Conservation (phyloP, 2,888 invertebrate species). For the Tipula unca region DNA sequence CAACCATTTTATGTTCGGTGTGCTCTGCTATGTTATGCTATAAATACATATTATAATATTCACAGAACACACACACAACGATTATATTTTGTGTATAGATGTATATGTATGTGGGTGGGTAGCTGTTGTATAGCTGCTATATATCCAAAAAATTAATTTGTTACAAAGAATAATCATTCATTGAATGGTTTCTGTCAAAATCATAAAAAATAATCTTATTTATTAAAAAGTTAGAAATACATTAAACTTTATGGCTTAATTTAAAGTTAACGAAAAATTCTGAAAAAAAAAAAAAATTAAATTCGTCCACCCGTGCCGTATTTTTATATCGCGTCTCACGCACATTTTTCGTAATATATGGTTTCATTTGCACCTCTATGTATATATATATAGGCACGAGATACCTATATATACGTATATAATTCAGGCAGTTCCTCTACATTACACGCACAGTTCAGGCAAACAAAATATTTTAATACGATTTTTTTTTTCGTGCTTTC, state of each 20-base stretch:
- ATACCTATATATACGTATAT: background rate
- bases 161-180: slow-evolving; percentile 14
- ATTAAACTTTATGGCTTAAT: background rate
- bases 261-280: background rate
- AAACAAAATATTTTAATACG: background rate
- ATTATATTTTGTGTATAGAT: background rate
- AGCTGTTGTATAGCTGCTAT: background rate
- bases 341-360: no score
- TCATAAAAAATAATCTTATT: slow-evolving; percentile 4
- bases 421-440: background rate
- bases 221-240: background rate
- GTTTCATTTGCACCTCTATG: background rate
- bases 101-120: no score
- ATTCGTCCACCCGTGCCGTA: background rate
- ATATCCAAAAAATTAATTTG: background rate
- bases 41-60: no score
- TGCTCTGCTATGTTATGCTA: background rate
- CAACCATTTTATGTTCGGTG: background rate
- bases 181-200: slow-evolving; percentile 14
- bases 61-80: background rate
- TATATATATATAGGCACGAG: background rate
- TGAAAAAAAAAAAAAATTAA: background rate
- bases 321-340: background rate
- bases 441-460: background rate
- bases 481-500: background rate